phyloP scores from a whole-genome alignment of 2,113 vertebrate genomes.

The Todiramphus saurophagus region DNA sequence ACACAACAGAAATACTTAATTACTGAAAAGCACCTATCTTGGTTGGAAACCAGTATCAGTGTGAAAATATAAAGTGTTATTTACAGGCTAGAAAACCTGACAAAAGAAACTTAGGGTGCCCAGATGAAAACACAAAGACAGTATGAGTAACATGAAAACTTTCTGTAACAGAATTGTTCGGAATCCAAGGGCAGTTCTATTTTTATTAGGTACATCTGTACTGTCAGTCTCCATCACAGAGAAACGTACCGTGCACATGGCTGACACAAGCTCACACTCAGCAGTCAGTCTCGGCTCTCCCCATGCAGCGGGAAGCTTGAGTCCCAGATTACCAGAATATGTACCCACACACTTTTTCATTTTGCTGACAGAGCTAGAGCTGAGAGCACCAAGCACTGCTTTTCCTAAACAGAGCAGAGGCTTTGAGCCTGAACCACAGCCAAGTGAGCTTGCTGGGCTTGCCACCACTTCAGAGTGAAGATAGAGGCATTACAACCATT shows the following conservation, averaged over 20 bases:
- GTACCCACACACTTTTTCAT: not conserved
- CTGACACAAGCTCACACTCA: not conserved
- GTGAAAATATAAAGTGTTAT: not conserved
- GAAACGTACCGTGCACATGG: not conserved
- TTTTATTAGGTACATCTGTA: not conserved
- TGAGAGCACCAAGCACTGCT: not conserved
- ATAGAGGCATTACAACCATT: not conserved
- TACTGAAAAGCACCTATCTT: not conserved
- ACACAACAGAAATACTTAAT: fast-evolving
- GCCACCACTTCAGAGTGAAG: not conserved
- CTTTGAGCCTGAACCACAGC: not conserved
- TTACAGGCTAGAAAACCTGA: not conserved
- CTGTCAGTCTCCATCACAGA: not conserved
- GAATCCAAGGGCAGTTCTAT: not conserved
- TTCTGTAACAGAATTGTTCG: not conserved
- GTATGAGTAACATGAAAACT: not conserved
- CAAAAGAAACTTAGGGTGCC: not conserved
- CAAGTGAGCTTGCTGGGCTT: not conserved
- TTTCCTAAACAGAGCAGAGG: not conserved
- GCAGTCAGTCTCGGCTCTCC: not conserved
- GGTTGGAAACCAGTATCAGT: not conserved
- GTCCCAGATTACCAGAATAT: not conserved
- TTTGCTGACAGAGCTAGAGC: not conserved
- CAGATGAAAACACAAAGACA: not conserved
- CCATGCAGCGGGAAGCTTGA: not conserved